Evolutionary conservation across 2,888 invertebrate genomes (phyloP).

Genomic region (Drosophila fulvimacula): DNA sequence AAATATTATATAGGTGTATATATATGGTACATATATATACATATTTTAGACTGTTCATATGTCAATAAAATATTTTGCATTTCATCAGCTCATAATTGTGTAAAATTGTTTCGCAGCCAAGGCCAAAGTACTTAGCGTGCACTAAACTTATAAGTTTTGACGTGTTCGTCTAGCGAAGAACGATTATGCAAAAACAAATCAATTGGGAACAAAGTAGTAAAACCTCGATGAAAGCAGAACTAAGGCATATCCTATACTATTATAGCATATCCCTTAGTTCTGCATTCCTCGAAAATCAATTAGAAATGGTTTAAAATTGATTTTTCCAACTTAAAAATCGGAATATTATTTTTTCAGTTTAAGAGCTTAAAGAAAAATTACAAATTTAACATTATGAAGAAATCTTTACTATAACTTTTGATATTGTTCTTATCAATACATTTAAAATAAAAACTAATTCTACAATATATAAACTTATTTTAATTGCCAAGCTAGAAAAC

Average conservation of each 20-base stretch:
- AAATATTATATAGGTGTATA: not conserved
- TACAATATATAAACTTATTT: not conserved
- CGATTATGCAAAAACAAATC: constrained; percentile 71
- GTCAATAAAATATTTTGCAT: constrained; percentile 5
- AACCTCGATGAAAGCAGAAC: not conserved
- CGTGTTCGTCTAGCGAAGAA: constrained; percentile 39
- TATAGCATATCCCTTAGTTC: no score
- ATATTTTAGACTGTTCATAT: not conserved
- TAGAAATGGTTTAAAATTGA: not conserved
- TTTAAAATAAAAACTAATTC: no score
- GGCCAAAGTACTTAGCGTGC: constrained; percentile 57
- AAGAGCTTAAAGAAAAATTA: no score
- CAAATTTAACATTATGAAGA: no score
- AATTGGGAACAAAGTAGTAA: constrained; percentile 41
- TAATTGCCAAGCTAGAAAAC: not conserved
- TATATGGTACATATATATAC: constrained; percentile 1
- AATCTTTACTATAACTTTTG: no score
- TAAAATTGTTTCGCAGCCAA: constrained; percentile 24
- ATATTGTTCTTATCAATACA: no score
- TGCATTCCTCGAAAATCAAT: no score
- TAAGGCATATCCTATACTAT: constrained; percentile 3
- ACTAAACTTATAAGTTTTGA: constrained; percentile 50
- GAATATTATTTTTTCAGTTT: no score
- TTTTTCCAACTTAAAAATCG: not conserved
- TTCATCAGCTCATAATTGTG: constrained; percentile 11